Evolutionary conservation across 2,113 vertebrate species (phyloP), one percentile per base, ranked within the genome.

Genomic region (Athene cunicularia): DNA sequence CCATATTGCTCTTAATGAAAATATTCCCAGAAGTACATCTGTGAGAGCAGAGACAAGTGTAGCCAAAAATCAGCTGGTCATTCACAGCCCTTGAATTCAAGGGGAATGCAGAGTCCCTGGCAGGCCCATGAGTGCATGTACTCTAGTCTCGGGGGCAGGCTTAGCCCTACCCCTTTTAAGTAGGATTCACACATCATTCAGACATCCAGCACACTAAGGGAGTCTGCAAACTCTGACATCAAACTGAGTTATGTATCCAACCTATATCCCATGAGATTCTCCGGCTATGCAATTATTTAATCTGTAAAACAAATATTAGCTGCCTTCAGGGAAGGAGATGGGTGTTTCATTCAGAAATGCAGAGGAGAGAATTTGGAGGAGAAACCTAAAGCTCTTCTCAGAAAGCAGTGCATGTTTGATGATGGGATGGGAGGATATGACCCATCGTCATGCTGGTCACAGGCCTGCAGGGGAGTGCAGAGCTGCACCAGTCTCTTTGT

Each of bases 81-180:
- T 27, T 59, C 52, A 55, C n/a, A 55, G 21, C 49, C 14, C 33
- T 39, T 56, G 52, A 64, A 9, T 2, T 14, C 16, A 30, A 39
- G 23, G 17, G n/a, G 15, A 59, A 55, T 4, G 7, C 27, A 50
- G 49, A 47, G n/a, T 11, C 28, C 37, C 56, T 24, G 52, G 33
- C 79, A 72, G 17, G 33, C 26, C 23, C 70, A 26, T 0, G 5
- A 30, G n/a, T 1, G 4, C 30, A 15, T 13, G 10, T 0, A 74
- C 50, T 28, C 37, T 28, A 16, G 53, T 32, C 10, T 35, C 19
- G 32, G n/a, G 66, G 13, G 15, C 53, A 71, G 47, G 6, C 12
- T n/a, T 11, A 68, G 70, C 53, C 39, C 20, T 41, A 18, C 4
- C 9, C 12, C 6, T 76, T 60, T 49, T 11, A 11, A 21, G 22